Base-by-base conservation (phyloP, 2,888 invertebrate genomes). In the Erynnis tages region DNA sequence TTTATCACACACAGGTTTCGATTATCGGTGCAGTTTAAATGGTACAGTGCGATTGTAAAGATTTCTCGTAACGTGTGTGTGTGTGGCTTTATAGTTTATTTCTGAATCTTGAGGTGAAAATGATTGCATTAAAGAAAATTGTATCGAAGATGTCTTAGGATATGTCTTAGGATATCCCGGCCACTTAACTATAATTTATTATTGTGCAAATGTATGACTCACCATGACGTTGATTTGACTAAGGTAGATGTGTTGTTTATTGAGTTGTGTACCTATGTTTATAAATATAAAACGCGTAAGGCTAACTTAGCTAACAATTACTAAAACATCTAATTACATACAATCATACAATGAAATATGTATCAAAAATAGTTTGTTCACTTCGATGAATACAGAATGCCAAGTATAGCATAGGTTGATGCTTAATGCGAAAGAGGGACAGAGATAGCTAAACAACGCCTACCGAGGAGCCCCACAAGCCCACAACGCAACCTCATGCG, bases 401-500 rank as follows among this genome's bases (percentile, higher is more conserved):
- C 80, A 82, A 84, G 78, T 83, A 81, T 78, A 76, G 75, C 79
- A 76, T 74, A 82, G 75, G 70, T 62, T 71, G 77, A 80, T 77
- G 79, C 79, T 81, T 78, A 78, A 79, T 77, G 84, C 78, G 81
- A 79, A 80, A 85, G 76, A 79, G 84, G 78, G 88, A 89, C 84
- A 72, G 85, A 79, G 73, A 84, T 83, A 87, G 74, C 76, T 67
- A 78, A 79, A 78, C 81, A 79, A 79, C 86, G 88, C 85, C 86
- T 82, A 82, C 80, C 83, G 87, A 82, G 84, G 88, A 87, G 87
- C 86, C 87, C 86, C 88, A 85, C 88, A 83, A 82, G 85, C 87
- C 86, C 88, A 85, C 88, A 83, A 82, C 85, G 86, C 85, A 87
- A 87, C 84, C 82, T 86, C 83, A 84, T 80, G 87, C 85, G 87